Evolutionary conservation across 2,888 invertebrate genomes (phyloP).

Genomic region (Patella ulyssiponensis): DNA sequence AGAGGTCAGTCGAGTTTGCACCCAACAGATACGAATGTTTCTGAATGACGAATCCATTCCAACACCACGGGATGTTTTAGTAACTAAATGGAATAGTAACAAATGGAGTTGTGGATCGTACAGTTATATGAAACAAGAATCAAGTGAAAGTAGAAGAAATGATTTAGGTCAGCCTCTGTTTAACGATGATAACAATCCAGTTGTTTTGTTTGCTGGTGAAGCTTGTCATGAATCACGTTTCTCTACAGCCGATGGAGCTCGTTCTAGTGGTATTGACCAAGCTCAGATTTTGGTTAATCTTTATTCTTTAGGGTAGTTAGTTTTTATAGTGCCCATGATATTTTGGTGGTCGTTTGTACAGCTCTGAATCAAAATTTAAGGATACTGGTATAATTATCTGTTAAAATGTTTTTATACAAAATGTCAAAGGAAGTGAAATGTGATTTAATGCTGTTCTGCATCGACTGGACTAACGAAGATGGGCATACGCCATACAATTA

Average conservation of each 20-base stretch:
- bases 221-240: conserved; percentile 85
- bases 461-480: too few relatives aligned
- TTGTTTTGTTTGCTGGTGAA: conserved; percentile 86
- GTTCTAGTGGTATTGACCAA: conserved; percentile 80
- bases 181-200: conserved; percentile 72
- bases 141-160: conserved; percentile 38
- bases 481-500: too few relatives aligned
- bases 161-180: conserved; percentile 56
- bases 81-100: conserved; percentile 81
- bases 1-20: conserved; percentile 80
- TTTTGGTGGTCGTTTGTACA: too few relatives aligned
- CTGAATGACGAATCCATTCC: conserved; percentile 82
- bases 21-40: conserved; percentile 79
- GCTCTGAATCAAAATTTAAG: too few relatives aligned
- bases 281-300: neutral
- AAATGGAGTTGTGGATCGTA: conserved; percentile 83
- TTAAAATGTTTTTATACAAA: too few relatives aligned
- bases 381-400: too few relatives aligned
- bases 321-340: too few relatives aligned
- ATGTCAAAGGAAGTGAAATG: too few relatives aligned
- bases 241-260: conserved; percentile 85
- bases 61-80: conserved; percentile 78
- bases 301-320: neutral
- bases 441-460: too few relatives aligned
- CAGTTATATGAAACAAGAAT: conserved; percentile 74